Percentiles rank a stretch among this genome's conserved stretches.
phyloP scores from a whole-genome alignment of 2,888 invertebrate genomes.

The Blastobasis adustella region DNA sequence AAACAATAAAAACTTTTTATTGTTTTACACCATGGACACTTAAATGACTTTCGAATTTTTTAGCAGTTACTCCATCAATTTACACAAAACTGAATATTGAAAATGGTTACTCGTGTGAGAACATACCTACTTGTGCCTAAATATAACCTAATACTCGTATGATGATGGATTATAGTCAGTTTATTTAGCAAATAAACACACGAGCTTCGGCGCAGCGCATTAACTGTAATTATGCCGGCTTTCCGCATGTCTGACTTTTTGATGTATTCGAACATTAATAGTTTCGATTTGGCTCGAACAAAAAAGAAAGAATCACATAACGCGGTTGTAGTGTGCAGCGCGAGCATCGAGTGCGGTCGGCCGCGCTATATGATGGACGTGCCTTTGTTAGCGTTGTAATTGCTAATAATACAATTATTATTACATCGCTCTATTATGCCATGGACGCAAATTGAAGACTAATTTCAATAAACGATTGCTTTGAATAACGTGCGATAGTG shows the following conservation, averaged over 20 bases:
- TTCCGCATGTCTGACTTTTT: slow-evolving; percentile 12
- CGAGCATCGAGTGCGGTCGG: too few relatives aligned
- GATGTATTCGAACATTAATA: slow-evolving; percentile 7
- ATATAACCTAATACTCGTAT: too few relatives aligned
- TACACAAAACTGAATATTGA: too few relatives aligned
- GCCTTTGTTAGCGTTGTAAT: slow-evolving; percentile 41
- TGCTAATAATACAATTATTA: slow-evolving; percentile 64
- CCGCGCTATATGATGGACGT: slow-evolving; percentile 4
- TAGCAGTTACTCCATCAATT: too few relatives aligned
- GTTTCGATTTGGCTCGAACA: background rate
- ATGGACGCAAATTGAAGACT: slow-evolving; percentile 23
- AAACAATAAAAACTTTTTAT: too few relatives aligned
- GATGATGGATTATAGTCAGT: too few relatives aligned
- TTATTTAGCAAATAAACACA: background rate
- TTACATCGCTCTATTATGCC: slow-evolving; percentile 27
- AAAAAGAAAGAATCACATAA: too few relatives aligned
- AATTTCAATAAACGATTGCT: slow-evolving; percentile 19
- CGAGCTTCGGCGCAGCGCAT: background rate
- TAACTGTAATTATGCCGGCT: slow-evolving; percentile 4
- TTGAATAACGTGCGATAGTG: slow-evolving; percentile 1
- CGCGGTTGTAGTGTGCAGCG: too few relatives aligned
- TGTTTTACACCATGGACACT: too few relatives aligned
- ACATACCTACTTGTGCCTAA: too few relatives aligned
- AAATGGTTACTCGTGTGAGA: too few relatives aligned
- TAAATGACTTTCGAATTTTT: too few relatives aligned